Base-by-base conservation (phyloP, 2,888 invertebrate genomes). In the Protonemura montana region DNA sequence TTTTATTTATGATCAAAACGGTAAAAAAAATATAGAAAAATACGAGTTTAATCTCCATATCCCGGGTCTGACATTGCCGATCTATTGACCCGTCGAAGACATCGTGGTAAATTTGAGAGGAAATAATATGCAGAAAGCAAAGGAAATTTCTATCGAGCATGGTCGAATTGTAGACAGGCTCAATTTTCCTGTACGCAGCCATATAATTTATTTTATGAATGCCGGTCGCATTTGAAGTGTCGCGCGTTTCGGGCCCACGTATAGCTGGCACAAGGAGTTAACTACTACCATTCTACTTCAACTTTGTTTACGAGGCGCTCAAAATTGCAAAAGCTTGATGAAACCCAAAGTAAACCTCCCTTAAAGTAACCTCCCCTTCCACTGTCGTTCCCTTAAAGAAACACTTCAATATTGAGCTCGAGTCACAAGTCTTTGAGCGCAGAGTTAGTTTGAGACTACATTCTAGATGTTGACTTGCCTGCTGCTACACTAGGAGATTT, bases 251-350 rank as follows among this genome's bases (percentile, higher is more conserved):
- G 26, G 27, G 42, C 26, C 78, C 7, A 27, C 10, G 26, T 25
- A n/a, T n/a, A 26, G 78, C 26, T 25, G 82, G 82, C 25, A 25
- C 26, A 35, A 26, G 35, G 41, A 26, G 42, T 41, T 30, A 83
- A 35, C 82, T 83, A 26, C 26, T 7, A 26, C 82, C 82, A 83
- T 83, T 35, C 26, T 26, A 35, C 35, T 35, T 83, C 41, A 83
- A 83, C 82, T 83, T 83, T 83, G 82, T 83, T 83, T 83, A 83
- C 41, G 82, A 83, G 82, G 21, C 30, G 82, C 82, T 83, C 82
- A 83, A 83, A 83, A 83, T 83, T 83, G 82, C 82, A 83, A 83
- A 83, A 83, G 42, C 82, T 41, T 83, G 82, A 83, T 83, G 82
- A 83, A 83, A 83, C 35, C 41, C 25, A 78, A 78, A 78, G 27